Evolutionary conservation across 2,888 invertebrate genomes (phyloP), one percentile per base, ranked within the genome.

Genomic region (Mycogona germanica): DNA sequence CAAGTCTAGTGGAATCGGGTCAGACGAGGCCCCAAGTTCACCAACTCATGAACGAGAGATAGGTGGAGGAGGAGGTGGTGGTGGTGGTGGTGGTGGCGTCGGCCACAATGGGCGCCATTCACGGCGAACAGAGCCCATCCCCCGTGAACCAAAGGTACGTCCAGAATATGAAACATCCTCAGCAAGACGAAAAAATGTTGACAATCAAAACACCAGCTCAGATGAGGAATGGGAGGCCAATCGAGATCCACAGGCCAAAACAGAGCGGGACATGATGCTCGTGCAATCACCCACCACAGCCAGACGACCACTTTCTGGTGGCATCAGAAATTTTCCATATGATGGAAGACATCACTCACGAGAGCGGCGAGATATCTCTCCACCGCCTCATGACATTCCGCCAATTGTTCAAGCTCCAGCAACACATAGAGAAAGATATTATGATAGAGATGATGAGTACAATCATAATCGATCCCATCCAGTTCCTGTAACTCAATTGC

Each of bases 1-100:
- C 0, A 86, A 86, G 0, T 87, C 87, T 61, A 86, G 86, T 4
- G 89, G 89, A 0, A 89, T 89, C 52, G 89, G 89, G 9, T 87
- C 87, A 14, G 89, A 89, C 64, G 78, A 88, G 65, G 87, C 88
- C 0, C 60, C 87, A 86, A 42, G 51, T 32, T 57, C 57, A n/a
- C 57, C 57, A 26, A 57, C 57, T 1, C 44, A 46, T 17, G 54
- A 30, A n/a, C 48, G 48, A 1, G 41, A 41, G 30, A 14, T 35
- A 12, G 35, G 35, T 35, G n/a, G n/a, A 35, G 35, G n/a, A 12
- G n/a, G 35, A 35, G 35, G 35, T 12, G 35, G n/a, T 12, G n/a
- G 41, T 23, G 6, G 9, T 19, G 17, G 17, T 41, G 23, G 23
- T 19, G 41, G 17, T 21, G 7, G 17, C 9, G 40, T 6, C 23